phyloP scores from a whole-genome alignment of 2,888 invertebrate genomes.

The Agonopterix arenella region DNA sequence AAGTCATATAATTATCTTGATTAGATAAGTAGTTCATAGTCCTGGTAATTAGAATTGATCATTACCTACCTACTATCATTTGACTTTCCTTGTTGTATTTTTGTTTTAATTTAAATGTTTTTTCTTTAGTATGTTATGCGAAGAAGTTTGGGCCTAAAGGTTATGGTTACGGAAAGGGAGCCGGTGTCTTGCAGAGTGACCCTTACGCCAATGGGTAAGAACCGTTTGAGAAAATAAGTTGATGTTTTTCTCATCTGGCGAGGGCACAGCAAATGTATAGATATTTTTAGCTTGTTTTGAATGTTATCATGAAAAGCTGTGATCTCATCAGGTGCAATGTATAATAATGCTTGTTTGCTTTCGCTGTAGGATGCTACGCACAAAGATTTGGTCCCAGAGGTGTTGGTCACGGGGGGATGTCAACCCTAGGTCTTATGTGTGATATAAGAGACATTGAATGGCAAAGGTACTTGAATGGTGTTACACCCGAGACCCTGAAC shows the following conservation, averaged over 20 bases:
- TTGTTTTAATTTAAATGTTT: conserved; percentile 42
- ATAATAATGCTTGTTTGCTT: conserved; percentile 64
- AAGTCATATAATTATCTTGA: too few relatives aligned
- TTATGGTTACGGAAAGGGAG: conserved; percentile 98
- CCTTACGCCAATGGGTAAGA: conserved; percentile 89
- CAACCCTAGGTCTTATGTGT: conserved; percentile 89
- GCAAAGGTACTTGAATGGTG: conserved; percentile 79
- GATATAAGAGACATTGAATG: conserved; percentile 87
- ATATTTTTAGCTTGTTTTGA: neutral
- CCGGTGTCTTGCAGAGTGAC: conserved; percentile 94
- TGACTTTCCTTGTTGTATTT: conserved; percentile 13
- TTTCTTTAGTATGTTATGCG: conserved; percentile 91
- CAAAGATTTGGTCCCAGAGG: conserved; percentile 96
- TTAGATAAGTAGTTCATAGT: too few relatives aligned
- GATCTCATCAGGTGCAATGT: conserved; percentile 45
- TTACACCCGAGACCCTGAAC: conserved; percentile 26
- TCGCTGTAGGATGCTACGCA: conserved; percentile 92
- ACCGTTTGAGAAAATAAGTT: conserved; percentile 41
- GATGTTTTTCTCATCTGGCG: conserved; percentile 51
- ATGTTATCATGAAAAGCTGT: conserved; percentile 27
- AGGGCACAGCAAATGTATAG: conserved; percentile 44
- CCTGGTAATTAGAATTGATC: too few relatives aligned
- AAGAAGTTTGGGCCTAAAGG: conserved; percentile 98
- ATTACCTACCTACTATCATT: too few relatives aligned
- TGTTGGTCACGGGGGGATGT: conserved; percentile 94